Base-by-base conservation (phyloP, 2,113 vertebrate genomes). In the Colossoma macropomum region DNA sequence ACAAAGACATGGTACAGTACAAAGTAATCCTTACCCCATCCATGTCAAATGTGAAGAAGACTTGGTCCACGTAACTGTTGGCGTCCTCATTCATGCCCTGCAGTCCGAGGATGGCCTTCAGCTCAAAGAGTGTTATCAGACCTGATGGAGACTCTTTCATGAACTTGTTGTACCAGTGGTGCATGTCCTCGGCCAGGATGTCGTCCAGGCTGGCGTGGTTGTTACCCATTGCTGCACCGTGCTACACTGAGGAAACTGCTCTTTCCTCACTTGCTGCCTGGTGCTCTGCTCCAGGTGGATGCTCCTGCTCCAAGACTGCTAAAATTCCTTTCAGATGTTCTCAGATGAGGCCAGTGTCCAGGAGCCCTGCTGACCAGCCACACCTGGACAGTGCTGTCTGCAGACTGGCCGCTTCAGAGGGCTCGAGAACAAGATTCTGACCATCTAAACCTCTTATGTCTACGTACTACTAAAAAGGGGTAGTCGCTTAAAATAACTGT, bases 151-250 rank as follows among this genome's bases (percentile, higher is more conserved):
- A 96, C 85, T 97, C 94, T 82, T 16, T 93, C 94, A 96, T 96
- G 87, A 97, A 97, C 90, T 96, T 96, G 77, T 93, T 95, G 88
- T 96, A 95, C 92, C 95, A 96, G 87, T 95, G 90, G 87, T 94
- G 94, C 92, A 95, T 94, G 86, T 97, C 92, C 66, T 92, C 87
- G 48, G 90, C 86, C 91, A 93, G 62, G 82, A 93, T 85, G 30
- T 94, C 93, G 27, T 92, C 89, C 85, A 91, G 88, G 34, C 88
- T 93, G 4, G 91, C 1, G 27, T 87, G 80, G 1, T 83, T 59
- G 83, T 85, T 85, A 19, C 80, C 86, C 86, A 85, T 87, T 45
- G 38, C 75, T 72, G 27, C 30, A n/a, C 16, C 12, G 34, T 59
- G 54, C 56, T 41, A 2, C 69, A 25, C 59, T 32, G 41, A 65